Evolutionary conservation across 2,113 vertebrate genomes (phyloP).

Genomic region (Euleptes europaea): DNA sequence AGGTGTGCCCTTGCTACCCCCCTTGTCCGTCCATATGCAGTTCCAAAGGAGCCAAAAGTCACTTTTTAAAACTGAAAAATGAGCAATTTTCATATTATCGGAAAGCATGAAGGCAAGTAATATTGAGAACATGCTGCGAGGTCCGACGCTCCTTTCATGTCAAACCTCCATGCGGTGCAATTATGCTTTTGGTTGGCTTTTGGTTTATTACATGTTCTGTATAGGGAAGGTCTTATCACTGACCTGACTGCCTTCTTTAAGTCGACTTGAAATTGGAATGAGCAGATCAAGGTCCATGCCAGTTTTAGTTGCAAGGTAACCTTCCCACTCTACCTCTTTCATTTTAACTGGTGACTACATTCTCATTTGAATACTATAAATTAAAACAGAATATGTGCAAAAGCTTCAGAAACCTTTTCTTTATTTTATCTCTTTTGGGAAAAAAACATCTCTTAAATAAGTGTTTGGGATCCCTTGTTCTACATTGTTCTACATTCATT

Average conservation of each 20-base stretch:
- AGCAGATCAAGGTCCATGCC: not conserved
- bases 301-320: not conserved
- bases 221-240: not conserved
- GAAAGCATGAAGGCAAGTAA: not conserved
- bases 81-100: not conserved
- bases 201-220: not conserved
- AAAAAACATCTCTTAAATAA: not conserved
- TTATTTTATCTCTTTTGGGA: not conserved
- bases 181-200: not conserved
- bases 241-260: not conserved
- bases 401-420: not conserved
- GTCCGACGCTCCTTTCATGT: not conserved
- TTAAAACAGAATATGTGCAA: not conserved
- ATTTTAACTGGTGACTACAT: not conserved
- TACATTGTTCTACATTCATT: not conserved
- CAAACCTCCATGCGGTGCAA: not conserved
- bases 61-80: not conserved
- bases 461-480: not conserved
- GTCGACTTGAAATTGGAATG: not conserved
- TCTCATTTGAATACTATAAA: not conserved
- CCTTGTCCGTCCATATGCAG: not conserved
- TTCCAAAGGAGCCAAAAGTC: not conserved
- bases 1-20: accelerated
- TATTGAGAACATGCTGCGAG: not conserved
- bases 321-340: not conserved